Evolutionary conservation across 2,888 invertebrate species (phyloP), one percentile per base, ranked within the genome.

Genomic region (Lasioglossum marginatum): DNA sequence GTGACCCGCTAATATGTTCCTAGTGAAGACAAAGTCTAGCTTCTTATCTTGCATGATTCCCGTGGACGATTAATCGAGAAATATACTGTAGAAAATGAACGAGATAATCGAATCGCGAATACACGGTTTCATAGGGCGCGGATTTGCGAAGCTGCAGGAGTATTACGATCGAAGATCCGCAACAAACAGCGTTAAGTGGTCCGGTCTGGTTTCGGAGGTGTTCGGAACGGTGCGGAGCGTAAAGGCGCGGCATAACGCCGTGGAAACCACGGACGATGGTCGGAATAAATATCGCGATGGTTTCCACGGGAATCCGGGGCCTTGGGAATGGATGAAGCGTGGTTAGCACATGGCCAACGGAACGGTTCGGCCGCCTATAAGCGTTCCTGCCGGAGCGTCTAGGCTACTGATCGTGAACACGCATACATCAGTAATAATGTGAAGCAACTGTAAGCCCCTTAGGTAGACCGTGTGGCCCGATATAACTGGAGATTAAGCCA

Each of bases 251-350:
- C 81, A 86, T 90, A 90, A 91, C 89, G 86, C 87, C 90, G 88
- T 88, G 91, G 89, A 92, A 92, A 90, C 91, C 87, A 75, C 82
- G 88, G 86, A 85, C 91, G 91, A 91, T 85, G 91, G 85, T 85
- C 76, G 92, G 93, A 93, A 93, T 93, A 93, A 93, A 93, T 93
- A 92, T 92, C 89, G 85, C 70, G 88, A 86, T 14, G 27, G 87
- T 87, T 89, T 78, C 83, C 5, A 74, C 75, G 72, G 76, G 81
- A 80, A 86, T 89, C 82, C 84, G 23, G 43, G 48, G 74, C 75
- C 34, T 23, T 16, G 31, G 57, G 79, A 89, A 88, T 85, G 86
- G 89, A 90, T 84, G 86, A 87, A 90, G 87, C 87, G 79, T 83
- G 88, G 90, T 89, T 92, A 90, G 89, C 88, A 81, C 87, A 79